Evolutionary conservation across 2,113 vertebrate genomes (phyloP), one percentile per base, ranked within the genome.

Genomic region (Amazona vittata): DNA sequence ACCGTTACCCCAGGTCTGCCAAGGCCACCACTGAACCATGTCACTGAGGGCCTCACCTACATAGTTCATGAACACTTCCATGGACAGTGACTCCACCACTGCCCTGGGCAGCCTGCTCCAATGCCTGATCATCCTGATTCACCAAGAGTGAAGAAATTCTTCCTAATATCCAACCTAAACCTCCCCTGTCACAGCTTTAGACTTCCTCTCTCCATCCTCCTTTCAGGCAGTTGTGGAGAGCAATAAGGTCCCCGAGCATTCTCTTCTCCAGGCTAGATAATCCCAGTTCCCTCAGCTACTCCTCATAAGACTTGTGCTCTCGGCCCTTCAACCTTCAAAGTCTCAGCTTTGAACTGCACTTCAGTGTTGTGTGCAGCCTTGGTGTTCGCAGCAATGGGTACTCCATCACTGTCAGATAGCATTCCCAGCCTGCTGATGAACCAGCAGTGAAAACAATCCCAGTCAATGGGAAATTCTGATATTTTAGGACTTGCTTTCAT

Each of bases 361-460:
- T 35, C 21, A 59, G 57, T 59, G 21, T 15, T 35, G 57, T 22
- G 57, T n/a, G 57, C 57, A 59, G 20, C 33, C 33, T 59, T 14
- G 20, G 55, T 59, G 33, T n/a, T n/a, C 1, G 5, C 25, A n/a
- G 46, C 65, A 18, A 1, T 1, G 2, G 15, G 12, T 1, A 1
- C 9, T 1, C 57, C 21, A 35, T 59, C 33, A 5, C 57, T 59
- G 57, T 35, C 21, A 1, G 57, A 59, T 15, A n/a, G 57, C 35
- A 1, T 8, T 29, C 29, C 68, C 73, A 4, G 7, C 8, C 52
- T 1, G 13, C 71, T 35, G 2, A 10, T 3, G 43, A 13, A 1
- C 6, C 13, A 37, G 50, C 73, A 9, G 14, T 4, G 52, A 74
- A 93, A 85, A 53, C 60, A 57, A 47, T 1, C 41, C 17, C 46